Evolutionary conservation across 2,888 invertebrate genomes (phyloP).

Genomic region (Melanophora roralis): DNA sequence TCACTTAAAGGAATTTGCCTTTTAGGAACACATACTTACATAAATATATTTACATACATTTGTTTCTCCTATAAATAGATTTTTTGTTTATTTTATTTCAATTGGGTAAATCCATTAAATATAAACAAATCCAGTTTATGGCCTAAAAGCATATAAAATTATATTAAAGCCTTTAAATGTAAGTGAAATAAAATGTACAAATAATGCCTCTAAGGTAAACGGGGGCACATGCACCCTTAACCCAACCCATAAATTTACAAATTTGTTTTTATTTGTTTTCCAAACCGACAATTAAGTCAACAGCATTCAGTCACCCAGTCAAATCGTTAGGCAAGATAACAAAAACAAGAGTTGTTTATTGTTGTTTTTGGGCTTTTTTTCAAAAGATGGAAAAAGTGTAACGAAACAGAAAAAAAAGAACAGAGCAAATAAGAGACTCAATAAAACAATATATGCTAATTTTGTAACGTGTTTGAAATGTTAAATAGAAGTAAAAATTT

Average conservation of each 20-base stretch:
- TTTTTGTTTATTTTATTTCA: not conserved
- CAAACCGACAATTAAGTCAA: constrained; percentile 56
- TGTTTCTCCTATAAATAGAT: not conserved
- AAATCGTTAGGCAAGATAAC: not conserved
- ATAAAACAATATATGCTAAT: constrained; percentile 50
- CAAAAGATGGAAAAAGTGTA: not conserved
- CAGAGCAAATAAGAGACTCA: not conserved
- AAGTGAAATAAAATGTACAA: constrained; percentile 14
- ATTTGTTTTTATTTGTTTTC: constrained; percentile 36
- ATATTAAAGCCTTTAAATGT: constrained; percentile 18
- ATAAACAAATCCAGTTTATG: constrained; percentile 6
- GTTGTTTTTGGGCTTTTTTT: constrained; percentile 27
- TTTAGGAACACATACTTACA: too few relatives aligned
- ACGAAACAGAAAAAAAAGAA: not conserved
- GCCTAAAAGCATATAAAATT: constrained; percentile 39
- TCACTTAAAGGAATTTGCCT: not conserved
- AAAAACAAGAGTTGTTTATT: constrained; percentile 45
- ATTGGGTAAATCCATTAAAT: not conserved
- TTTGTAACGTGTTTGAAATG: constrained; percentile 47
- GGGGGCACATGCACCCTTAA: constrained; percentile 16
- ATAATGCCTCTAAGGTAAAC: constrained; percentile 17
- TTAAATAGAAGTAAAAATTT: not conserved
- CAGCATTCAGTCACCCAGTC: constrained; percentile 10
- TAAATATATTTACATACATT: too few relatives aligned
- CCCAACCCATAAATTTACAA: constrained; percentile 12